These are phyloP conservation scores for Cecropterus lyciades DNA, from an alignment of 1,140 invertebrate genomes.

Conservation along the genomic window DNA sequence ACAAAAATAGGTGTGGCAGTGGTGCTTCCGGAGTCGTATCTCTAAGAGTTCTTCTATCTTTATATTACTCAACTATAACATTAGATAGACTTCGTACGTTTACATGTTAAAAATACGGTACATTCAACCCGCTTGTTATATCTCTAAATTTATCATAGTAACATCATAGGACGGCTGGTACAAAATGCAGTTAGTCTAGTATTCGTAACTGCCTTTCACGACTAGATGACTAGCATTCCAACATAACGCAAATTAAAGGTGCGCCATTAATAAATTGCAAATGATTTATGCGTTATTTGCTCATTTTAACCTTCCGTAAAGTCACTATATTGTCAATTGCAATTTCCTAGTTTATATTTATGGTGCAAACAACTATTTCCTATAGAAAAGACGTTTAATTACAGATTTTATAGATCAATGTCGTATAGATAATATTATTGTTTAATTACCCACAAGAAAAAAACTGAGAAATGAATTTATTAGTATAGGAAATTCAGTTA, in stretches of 20 bases:
- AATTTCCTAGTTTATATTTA: constrained; percentile 18
- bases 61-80: no score
- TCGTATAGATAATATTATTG: no score
- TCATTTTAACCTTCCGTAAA: constrained; percentile 8
- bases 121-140: background rate
- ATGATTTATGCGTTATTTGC: constrained; percentile 18
- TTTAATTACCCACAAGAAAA: no score
- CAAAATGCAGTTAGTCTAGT: constrained; percentile 59
- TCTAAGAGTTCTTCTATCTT: no score
- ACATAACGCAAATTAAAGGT: constrained; percentile 36
- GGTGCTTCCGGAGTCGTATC: no score
- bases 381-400: constrained; percentile 1
- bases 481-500: no score
- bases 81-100: no score
- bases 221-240: constrained; percentile 54
- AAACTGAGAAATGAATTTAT: no score
- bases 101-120: no score
- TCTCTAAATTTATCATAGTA: constrained; percentile 22
- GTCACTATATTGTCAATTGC: constrained; percentile 2
- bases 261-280: constrained; percentile 15
- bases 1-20: no score
- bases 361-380: constrained; percentile 4
- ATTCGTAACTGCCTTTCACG: constrained; percentile 58
- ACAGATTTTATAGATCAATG: background rate
- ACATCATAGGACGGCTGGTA: constrained; percentile 17